Conservation (phyloP, 2,797 vertebrate genomes). For the Lycodopsis pacificus region DNA sequence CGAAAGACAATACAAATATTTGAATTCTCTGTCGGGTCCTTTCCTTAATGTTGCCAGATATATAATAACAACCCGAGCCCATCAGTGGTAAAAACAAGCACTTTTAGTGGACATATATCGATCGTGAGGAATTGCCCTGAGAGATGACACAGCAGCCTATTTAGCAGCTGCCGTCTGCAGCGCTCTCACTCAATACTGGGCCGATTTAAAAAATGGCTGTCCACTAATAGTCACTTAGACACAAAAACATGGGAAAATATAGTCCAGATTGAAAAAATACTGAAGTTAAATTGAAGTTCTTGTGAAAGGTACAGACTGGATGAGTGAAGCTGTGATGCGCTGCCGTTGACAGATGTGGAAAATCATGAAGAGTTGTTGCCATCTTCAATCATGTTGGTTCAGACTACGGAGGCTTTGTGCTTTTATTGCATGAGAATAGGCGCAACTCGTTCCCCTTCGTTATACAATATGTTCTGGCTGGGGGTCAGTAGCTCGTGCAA, state of each 20-base stretch:
- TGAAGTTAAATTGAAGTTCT: not conserved
- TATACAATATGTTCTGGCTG: too few species aligned
- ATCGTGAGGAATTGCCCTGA: not conserved
- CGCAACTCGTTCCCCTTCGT: too few species aligned
- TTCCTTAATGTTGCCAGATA: not conserved
- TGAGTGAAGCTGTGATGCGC: not conserved
- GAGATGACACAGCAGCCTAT: not conserved
- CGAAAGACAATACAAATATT: not conserved
- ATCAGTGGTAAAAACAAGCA: not conserved
- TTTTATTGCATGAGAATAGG: too few species aligned
- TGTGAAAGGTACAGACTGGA: not conserved
- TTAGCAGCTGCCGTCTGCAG: too few species aligned
- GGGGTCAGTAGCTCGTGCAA: too few species aligned
- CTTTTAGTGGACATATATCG: not conserved
- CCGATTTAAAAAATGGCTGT: not conserved
- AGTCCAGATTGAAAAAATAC: not conserved
- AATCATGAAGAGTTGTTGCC: not conserved
- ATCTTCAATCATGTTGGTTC: not conserved
- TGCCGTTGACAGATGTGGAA: not conserved
- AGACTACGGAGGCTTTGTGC: too few species aligned
- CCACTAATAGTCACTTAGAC: not conserved
- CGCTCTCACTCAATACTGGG: not conserved
- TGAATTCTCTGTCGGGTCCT: not conserved
- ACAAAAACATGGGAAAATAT: not conserved
- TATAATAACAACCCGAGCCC: not conserved